Evolutionary conservation across 2,113 vertebrate genomes (phyloP).

Genomic region (Cyphomyrus discorhynchus): DNA sequence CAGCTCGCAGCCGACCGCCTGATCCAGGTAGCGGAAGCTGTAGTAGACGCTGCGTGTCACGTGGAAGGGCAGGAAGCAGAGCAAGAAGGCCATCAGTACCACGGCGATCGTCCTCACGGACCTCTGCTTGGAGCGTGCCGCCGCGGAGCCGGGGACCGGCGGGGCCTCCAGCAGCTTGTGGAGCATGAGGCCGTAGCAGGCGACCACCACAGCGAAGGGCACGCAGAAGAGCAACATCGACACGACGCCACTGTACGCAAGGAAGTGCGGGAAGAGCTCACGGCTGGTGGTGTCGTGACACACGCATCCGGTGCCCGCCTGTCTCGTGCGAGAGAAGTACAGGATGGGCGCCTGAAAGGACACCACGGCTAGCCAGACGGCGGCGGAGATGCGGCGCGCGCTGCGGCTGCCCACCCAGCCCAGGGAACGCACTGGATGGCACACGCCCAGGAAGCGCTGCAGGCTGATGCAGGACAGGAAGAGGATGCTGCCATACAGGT

Average conservation of each 20-base stretch:
- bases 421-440: slow-evolving; percentile 76
- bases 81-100: slow-evolving; percentile 74
- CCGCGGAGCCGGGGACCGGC: slow-evolving; percentile 52
- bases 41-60: slow-evolving; percentile 89
- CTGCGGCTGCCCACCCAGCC: slow-evolving; percentile 72
- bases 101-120: slow-evolving; percentile 91
- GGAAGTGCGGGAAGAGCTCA: slow-evolving; percentile 74
- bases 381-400: slow-evolving; percentile 62
- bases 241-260: slow-evolving; percentile 79
- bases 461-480: slow-evolving; percentile 93
- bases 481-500: slow-evolving; percentile 89
- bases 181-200: slow-evolving; percentile 83
- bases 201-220: slow-evolving; percentile 78
- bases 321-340: slow-evolving; percentile 77
- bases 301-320: slow-evolving; percentile 39
- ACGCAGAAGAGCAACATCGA: slow-evolving; percentile 76
- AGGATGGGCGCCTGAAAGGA: slow-evolving; percentile 77
- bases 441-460: slow-evolving; percentile 83
- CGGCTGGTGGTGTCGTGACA: slow-evolving; percentile 87
- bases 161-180: slow-evolving; percentile 63
- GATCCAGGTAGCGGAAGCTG: slow-evolving; percentile 72
- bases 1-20: slow-evolving; percentile 69
- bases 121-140: slow-evolving; percentile 71
- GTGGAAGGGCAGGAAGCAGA: slow-evolving; percentile 93
- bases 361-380: slow-evolving; percentile 71